Percentiles rank a stretch among this genome's conserved stretches.
phyloP scores from a whole-genome alignment of 2,113 vertebrate genomes.

The Poecile atricapillus region DNA sequence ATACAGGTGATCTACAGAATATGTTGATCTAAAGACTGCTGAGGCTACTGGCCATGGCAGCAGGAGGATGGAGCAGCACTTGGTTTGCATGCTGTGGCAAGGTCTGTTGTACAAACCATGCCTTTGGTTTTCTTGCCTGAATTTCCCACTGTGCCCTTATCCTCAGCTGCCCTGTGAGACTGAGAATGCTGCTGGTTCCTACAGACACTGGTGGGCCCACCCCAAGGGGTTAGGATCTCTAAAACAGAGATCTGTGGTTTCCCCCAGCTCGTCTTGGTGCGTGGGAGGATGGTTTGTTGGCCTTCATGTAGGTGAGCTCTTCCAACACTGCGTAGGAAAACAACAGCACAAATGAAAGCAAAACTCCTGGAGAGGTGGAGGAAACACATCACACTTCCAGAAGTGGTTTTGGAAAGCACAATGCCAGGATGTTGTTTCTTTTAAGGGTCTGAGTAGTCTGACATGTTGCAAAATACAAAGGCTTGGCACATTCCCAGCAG shows the following conservation, averaged over 20 bases:
- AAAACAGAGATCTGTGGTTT: not conserved
- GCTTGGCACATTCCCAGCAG: not conserved
- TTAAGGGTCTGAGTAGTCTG: conserved; percentile 22
- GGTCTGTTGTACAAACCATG: not conserved
- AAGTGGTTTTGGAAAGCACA: conserved; percentile 4
- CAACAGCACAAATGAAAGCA: not conserved
- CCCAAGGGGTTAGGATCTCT: not conserved
- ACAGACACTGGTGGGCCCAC: accelerated
- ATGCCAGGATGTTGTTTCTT: conserved; percentile 28
- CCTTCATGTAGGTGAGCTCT: accelerated
- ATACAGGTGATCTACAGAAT: not conserved
- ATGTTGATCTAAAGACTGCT: not conserved
- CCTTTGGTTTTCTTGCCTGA: not conserved
- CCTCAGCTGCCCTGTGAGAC: not conserved
- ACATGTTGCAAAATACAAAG: conserved; percentile 49
- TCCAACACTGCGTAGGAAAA: not conserved
- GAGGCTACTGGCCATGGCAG: not conserved
- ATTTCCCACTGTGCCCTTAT: accelerated
- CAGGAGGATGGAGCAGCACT: not conserved
- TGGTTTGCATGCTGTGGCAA: not conserved
- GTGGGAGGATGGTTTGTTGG: not conserved
- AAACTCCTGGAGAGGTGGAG: not conserved
- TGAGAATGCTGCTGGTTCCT: not conserved
- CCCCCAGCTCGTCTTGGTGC: accelerated
- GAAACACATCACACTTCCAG: not conserved